Evolutionary conservation across 2,888 invertebrate genomes (phyloP).

Genomic region (Micoletzkya japonica): DNA sequence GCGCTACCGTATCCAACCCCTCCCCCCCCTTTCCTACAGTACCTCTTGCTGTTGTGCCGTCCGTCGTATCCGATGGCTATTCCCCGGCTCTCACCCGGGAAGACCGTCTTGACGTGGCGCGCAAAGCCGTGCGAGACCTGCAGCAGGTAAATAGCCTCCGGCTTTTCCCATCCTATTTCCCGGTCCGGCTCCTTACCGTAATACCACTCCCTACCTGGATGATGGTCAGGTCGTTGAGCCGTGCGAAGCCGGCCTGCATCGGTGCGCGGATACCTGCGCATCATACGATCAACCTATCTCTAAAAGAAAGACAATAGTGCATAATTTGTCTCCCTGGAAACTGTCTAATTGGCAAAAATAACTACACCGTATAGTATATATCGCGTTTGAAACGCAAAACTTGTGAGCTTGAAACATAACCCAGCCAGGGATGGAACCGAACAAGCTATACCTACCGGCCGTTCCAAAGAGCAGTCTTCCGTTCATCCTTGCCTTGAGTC

Average conservation of each 20-base stretch:
- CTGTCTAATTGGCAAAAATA: too few relatives aligned
- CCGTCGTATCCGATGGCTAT: conserved; percentile 62
- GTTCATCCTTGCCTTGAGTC: conserved; percentile 63
- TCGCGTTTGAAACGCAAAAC: too few relatives aligned
- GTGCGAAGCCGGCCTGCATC: conserved; percentile 89
- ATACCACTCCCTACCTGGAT: conserved; percentile 72
- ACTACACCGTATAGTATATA: too few relatives aligned
- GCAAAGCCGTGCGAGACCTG: conserved; percentile 55
- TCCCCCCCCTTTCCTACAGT: not conserved
- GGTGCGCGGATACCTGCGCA: conserved; percentile 77
- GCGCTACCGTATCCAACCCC: not conserved
- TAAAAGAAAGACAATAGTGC: too few relatives aligned
- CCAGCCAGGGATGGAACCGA: too few relatives aligned
- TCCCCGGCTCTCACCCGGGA: conserved; percentile 35
- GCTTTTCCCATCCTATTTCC: not conserved
- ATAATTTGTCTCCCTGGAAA: too few relatives aligned
- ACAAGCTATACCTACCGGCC: too few relatives aligned
- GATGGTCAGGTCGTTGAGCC: conserved; percentile 91
- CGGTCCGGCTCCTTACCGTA: too few relatives aligned
- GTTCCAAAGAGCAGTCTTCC: conserved; percentile 67
- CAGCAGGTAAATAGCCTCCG: not conserved
- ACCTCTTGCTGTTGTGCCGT: conserved; percentile 50
- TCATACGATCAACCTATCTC: too few relatives aligned
- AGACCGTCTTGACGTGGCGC: conserved; percentile 44
- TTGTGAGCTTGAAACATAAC: too few relatives aligned